phyloP scores from a whole-genome alignment of 2,113 vertebrate genomes.

The Madoqua kirkii region DNA sequence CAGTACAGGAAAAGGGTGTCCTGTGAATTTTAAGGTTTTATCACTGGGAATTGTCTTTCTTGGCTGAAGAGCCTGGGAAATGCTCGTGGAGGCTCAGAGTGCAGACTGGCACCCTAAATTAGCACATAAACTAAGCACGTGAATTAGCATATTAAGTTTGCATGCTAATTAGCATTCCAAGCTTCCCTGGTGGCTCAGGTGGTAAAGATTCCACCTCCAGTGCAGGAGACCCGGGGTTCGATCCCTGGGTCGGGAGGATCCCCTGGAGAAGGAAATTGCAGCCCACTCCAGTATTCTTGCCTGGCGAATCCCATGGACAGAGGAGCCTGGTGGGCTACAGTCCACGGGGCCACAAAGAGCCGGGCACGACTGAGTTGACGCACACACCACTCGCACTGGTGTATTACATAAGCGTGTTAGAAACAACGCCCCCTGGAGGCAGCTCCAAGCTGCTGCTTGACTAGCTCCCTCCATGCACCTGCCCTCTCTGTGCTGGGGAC shows the following conservation, averaged over 20 bases:
- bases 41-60: neutral
- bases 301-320: neutral
- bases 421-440: neutral
- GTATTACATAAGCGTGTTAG: neutral
- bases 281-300: neutral
- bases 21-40: neutral
- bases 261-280: neutral
- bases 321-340: neutral
- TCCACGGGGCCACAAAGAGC: neutral
- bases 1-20: neutral
- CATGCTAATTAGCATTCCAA: neutral
- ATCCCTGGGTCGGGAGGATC: neutral
- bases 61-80: neutral
- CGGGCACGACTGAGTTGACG: neutral
- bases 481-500: neutral
- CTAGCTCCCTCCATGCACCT: too few species aligned
- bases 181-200: neutral
- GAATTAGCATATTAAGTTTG: neutral
- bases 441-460: neutral
- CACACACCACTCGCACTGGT: neutral
- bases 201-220: neutral
- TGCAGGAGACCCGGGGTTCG: neutral
- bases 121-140: neutral
- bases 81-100: neutral
- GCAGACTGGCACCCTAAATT: neutral